These are phyloP conservation scores for Glossophaga mutica DNA, from an alignment of 2,797 vertebrate genomes.

Conservation along the genomic window DNA sequence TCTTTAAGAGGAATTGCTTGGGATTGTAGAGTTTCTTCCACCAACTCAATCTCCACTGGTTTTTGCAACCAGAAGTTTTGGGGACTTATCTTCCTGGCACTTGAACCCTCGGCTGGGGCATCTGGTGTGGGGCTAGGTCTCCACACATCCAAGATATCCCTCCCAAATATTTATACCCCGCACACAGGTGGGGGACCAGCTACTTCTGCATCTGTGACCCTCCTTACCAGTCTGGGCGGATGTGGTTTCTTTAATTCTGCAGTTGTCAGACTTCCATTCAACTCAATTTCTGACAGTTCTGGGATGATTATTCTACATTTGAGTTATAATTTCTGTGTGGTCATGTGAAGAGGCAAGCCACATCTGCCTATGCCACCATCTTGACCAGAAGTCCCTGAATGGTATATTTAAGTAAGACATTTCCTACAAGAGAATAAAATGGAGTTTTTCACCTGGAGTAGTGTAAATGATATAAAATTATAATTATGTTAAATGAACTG, in stretches of 20 bases:
- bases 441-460: background rate
- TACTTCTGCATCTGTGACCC: background rate
- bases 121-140: background rate
- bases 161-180: background rate
- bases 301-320: background rate
- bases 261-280: background rate
- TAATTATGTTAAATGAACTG: conserved; percentile 1
- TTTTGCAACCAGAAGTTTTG: background rate
- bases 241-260: background rate
- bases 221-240: background rate
- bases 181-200: background rate
- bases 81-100: background rate
- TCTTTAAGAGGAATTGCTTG: background rate
- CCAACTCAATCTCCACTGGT: background rate
- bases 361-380: background rate
- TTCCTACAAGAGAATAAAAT: conserved; percentile 13
- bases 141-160: background rate
- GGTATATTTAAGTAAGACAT: background rate
- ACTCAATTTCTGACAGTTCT: background rate
- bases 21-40: background rate
- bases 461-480: background rate
- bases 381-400: background rate
- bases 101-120: background rate
- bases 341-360: background rate
- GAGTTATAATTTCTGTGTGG: background rate